Conservation (phyloP, 2,797 vertebrate genomes). For the Sebastes vulpes region DNA sequence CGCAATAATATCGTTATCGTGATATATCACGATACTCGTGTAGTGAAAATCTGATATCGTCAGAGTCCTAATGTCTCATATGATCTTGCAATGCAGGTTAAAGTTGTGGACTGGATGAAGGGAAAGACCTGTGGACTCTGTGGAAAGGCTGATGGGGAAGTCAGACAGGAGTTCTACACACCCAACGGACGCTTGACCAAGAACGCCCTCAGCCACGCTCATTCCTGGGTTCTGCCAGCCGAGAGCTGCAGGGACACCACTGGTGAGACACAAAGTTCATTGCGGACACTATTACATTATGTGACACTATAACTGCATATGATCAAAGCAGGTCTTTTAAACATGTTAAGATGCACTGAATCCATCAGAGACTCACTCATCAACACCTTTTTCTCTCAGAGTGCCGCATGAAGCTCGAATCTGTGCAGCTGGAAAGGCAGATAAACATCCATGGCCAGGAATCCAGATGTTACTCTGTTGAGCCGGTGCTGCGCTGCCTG, state of each 20-base stretch:
- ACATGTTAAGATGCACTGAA: neutral
- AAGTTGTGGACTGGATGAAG: slow-evolving; percentile 87
- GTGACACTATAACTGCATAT: neutral
- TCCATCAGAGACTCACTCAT: neutral
- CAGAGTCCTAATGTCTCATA: neutral
- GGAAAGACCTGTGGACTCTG: slow-evolving; percentile 88
- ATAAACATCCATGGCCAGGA: slow-evolving; percentile 60
- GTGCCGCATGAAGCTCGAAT: slow-evolving; percentile 77
- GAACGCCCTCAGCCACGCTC: slow-evolving; percentile 80
- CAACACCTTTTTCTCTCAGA: slow-evolving; percentile 49
- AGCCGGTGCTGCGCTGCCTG: slow-evolving; percentile 82
- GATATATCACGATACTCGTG: too few relatives aligned
- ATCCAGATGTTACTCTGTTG: slow-evolving; percentile 83
- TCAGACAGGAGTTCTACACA: slow-evolving; percentile 80
- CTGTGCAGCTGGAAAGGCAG: slow-evolving; percentile 78
- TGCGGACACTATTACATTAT: neutral
- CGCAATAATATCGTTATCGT: too few relatives aligned
- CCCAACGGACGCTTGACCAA: slow-evolving; percentile 81
- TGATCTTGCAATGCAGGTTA: slow-evolving; percentile 62
- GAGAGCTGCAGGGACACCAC: slow-evolving; percentile 78
- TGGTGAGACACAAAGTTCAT: slow-evolving; percentile 52
- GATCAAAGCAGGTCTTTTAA: neutral
- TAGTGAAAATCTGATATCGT: too few relatives aligned
- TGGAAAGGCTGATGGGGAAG: slow-evolving; percentile 87
- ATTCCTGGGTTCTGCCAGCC: slow-evolving; percentile 87